Evolutionary conservation across 2,797 vertebrate genomes (phyloP), one percentile per base, ranked within the genome.

Genomic region (Bovichtus diacanthus): DNA sequence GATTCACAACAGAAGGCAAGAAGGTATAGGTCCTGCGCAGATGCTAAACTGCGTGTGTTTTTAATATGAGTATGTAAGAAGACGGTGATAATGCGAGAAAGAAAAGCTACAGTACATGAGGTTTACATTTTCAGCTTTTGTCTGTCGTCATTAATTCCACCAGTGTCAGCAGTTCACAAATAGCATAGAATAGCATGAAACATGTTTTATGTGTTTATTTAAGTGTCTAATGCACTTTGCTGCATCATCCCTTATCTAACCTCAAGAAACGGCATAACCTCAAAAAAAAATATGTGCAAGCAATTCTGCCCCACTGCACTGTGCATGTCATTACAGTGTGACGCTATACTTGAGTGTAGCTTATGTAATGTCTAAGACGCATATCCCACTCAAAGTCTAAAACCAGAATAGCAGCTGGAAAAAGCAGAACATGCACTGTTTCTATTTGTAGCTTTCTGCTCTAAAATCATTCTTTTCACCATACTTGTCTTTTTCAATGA

Each of bases 331-430:
- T 82, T 81, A 58, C 62, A 62, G 66, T 43, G 31, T 61, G 67
- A 31, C 60, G 70, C 50, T 66, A 68, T 60, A 49, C 70, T 76
- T 79, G 39, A 80, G 75, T 75, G 70, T 59, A 74, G 72, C 78
- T 84, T 70, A 78, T 72, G 77, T 85, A 82, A 89, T 88, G 79
- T 83, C 76, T 87, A 72, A 60, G 66, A 82, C 74, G 73, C 76
- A 83, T 67, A 60, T 64, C 78, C 78, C 68, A 66, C 76, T 84
- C 81, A 67, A 73, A 66, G 76, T 78, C 50, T 67, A 60, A 86
- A 84, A 46, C 75, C 65, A 84, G 66, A 83, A 71, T 65, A 78
- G 67, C 77, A 84, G 64, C 62, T 83, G 88, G 87, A 89, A 76
- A 76, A 88, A 81, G 70, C 63, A n/a, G 68, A 76, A 73, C 59